These are phyloP conservation scores for Bimastos eiseni DNA, from an alignment of 2,888 invertebrate genomes.

Conservation along the genomic window DNA sequence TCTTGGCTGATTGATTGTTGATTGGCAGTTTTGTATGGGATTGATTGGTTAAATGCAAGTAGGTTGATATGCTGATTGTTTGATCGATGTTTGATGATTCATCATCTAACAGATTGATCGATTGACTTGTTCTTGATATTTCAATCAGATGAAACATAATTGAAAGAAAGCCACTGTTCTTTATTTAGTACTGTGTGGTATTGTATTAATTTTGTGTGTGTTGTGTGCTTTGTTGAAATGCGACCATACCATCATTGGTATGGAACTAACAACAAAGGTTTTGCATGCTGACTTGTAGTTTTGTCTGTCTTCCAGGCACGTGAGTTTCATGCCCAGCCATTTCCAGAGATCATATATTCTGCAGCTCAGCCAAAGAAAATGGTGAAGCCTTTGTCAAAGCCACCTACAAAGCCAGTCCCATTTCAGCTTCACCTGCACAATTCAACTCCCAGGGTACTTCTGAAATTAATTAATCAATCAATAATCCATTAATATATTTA, in stretches of 20 bases:
- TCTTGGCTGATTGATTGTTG: neutral
- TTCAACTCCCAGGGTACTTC: neutral
- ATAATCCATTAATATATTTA: neutral
- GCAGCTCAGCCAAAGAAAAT: neutral
- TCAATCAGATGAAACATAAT: too few relatives aligned
- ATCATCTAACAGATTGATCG: neutral
- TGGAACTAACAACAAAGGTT: neutral
- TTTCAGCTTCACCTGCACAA: neutral
- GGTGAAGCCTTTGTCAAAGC: constrained; percentile 10
- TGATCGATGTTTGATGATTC: neutral
- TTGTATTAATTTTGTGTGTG: too few relatives aligned
- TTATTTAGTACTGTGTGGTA: too few relatives aligned
- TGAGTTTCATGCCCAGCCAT: constrained; percentile 31
- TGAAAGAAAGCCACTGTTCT: too few relatives aligned
- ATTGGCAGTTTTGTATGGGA: too few relatives aligned
- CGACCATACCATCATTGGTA: neutral
- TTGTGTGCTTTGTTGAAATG: too few relatives aligned
- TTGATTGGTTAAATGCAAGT: too few relatives aligned
- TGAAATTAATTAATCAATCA: neutral
- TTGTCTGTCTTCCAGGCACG: constrained; percentile 22
- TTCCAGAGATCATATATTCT: constrained; percentile 29
- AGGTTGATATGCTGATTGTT: neutral
- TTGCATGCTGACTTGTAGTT: neutral
- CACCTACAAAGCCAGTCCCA: constrained; percentile 7
- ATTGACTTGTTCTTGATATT: too few relatives aligned